Evolutionary conservation across 2,888 invertebrate genomes (phyloP).

Genomic region (Drosophila rubida): DNA sequence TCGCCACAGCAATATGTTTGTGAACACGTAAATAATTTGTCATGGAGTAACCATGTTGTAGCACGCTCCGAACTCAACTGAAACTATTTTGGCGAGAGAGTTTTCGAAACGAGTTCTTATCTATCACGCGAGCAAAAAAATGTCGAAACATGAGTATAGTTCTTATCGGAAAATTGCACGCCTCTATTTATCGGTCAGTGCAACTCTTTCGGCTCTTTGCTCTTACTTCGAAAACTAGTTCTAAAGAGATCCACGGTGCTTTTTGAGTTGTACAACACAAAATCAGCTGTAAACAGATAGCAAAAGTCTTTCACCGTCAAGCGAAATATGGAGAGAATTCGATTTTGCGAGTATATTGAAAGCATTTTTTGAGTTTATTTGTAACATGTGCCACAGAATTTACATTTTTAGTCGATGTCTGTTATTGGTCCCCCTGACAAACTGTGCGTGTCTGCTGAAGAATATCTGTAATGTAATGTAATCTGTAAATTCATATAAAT

Average conservation of each 20-base stretch:
- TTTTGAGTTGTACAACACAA: background rate
- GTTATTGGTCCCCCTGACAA: no score
- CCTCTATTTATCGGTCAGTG: constrained; percentile 13
- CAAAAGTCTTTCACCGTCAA: no score
- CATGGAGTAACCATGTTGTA: constrained; percentile 7
- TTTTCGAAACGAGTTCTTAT: constrained; percentile 14
- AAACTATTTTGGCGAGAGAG: constrained; percentile 1
- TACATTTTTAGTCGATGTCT: no score
- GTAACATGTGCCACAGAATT: no score
- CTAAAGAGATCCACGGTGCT: background rate
- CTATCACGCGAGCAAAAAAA: constrained; percentile 17
- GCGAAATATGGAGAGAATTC: background rate
- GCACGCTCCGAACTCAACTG: constrained; percentile 28
- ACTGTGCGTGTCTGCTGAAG: no score
- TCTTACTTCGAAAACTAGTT: background rate
- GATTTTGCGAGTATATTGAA: background rate
- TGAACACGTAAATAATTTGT: background rate
- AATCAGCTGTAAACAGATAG: background rate
- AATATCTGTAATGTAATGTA: no score
- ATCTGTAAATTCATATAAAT: no score
- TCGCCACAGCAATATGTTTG: background rate
- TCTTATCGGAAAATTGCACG: constrained; percentile 25
- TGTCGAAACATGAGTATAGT: constrained; percentile 10
- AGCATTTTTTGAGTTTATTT: no score
- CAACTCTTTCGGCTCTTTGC: background rate